A percentile compares a stretch with the other conserved stretches of the same genome.
Conservation (phyloP, 1,140 invertebrate genomes). For the Dendroctonus ponderosae region DNA sequence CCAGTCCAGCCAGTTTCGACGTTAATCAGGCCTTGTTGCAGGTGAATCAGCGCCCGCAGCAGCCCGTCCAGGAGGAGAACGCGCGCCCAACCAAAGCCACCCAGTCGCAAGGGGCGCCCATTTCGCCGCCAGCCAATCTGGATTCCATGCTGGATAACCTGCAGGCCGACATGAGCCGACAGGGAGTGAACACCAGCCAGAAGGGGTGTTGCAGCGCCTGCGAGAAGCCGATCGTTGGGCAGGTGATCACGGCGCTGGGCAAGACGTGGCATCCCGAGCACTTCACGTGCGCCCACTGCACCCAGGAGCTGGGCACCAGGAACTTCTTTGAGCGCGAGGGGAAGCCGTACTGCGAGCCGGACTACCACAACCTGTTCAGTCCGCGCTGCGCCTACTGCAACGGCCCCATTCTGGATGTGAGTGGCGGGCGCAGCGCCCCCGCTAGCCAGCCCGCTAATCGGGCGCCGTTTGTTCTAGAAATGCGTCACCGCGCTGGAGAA, state of each 20-base stretch:
- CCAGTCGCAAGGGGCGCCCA: slow-evolving; percentile 47
- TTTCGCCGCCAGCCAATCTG: slow-evolving; percentile 55
- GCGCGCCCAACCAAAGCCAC: slow-evolving; percentile 66
- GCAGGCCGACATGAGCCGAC: slow-evolving; percentile 92
- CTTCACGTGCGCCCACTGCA: slow-evolving; percentile 96
- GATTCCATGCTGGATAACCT: slow-evolving; percentile 93
- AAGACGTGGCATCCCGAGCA: slow-evolving; percentile 99
- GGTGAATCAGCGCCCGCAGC: slow-evolving; percentile 32
- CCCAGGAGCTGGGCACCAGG: slow-evolving; percentile 91
- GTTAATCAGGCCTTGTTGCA: slow-evolving; percentile 38
- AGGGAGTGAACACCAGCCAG: slow-evolving; percentile 95
- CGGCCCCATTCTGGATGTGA: slow-evolving; percentile 96
- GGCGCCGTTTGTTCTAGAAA: slow-evolving; percentile 72
- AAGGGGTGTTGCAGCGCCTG: slow-evolving; percentile 98
- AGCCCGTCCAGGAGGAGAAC: slow-evolving; percentile 62
- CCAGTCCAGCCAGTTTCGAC: not conserved
- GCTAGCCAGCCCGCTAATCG: not conserved
- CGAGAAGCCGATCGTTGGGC: slow-evolving; percentile 95
- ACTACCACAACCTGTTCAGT: slow-evolving; percentile 98
- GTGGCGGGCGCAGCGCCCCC: slow-evolving; percentile 36
- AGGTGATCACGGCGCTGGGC: slow-evolving; percentile 92
- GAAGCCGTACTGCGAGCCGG: slow-evolving; percentile 94
- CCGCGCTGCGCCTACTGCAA: slow-evolving; percentile 98
- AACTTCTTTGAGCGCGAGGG: slow-evolving; percentile 99
- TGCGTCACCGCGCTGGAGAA: slow-evolving; percentile 97